A percentile compares a stretch with the other conserved stretches of the same genome.
Conservation (phyloP, 2,113 vertebrate genomes). For the Puntigrus tetrazona region DNA sequence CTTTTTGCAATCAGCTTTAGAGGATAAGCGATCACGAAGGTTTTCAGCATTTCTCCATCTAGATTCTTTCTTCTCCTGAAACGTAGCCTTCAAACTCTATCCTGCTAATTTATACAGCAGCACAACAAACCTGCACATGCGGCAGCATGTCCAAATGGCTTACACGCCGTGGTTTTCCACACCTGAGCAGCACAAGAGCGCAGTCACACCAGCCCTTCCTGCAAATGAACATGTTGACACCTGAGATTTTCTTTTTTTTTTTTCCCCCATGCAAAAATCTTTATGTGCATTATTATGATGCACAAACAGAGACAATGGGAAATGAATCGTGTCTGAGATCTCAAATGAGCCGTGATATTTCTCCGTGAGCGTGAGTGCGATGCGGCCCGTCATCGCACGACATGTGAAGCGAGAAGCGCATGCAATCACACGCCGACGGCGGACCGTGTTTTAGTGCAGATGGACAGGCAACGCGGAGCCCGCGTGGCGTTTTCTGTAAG, state of each 20-base stretch:
- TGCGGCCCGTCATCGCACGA: too few relatives aligned
- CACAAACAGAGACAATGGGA: slow-evolving; percentile 2
- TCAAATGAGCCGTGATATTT: slow-evolving; percentile 77
- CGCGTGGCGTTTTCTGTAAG: slow-evolving; percentile 45
- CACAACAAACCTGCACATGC: slow-evolving; percentile 44
- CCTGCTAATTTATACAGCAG: slow-evolving; percentile 55
- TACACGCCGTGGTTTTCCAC: slow-evolving; percentile 67
- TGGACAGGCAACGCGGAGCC: neutral
- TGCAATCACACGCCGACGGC: slow-evolving; percentile 12
- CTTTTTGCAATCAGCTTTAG: neutral
- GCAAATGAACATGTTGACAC: slow-evolving; percentile 67
- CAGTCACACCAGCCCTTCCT: slow-evolving; percentile 66
- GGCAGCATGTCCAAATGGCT: slow-evolving; percentile 45
- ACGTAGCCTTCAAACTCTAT: slow-evolving; percentile 48
- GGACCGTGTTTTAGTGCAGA: neutral
- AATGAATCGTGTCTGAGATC: slow-evolving; percentile 56
- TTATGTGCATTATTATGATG: slow-evolving; percentile 24
- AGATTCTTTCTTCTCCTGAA: slow-evolving; percentile 19
- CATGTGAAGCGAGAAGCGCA: slow-evolving; percentile 46
- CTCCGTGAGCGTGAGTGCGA: neutral
- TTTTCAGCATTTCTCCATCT: too few relatives aligned
- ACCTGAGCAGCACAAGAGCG: slow-evolving; percentile 75
- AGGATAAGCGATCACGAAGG: neutral
- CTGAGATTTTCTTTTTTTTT: slow-evolving; percentile 52
- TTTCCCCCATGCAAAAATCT: slow-evolving; percentile 48